Evolutionary conservation across 1,140 invertebrate species (phyloP).

Genomic region (Atta colombica): DNA sequence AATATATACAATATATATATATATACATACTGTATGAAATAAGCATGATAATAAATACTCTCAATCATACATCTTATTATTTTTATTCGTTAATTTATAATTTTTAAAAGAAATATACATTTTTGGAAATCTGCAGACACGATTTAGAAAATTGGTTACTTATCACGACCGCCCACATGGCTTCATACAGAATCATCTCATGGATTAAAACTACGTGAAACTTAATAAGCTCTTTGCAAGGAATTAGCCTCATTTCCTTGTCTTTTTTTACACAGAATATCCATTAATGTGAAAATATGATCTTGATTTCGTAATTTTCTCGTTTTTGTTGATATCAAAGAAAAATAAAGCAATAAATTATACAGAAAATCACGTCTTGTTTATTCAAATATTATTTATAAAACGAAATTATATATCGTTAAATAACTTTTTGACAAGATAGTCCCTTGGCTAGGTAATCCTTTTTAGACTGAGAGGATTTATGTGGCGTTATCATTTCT

Average conservation of each 20-base stretch:
- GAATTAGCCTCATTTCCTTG: background rate
- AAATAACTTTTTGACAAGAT: constrained; percentile 14
- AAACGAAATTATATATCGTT: background rate
- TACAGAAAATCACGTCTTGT: background rate
- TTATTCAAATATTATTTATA: constrained; percentile 37
- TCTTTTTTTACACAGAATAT: background rate
- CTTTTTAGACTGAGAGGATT: background rate
- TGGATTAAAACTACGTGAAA: constrained; percentile 38
- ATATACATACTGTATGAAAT: no score
- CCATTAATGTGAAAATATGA: constrained; percentile 21
- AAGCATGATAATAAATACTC: no score
- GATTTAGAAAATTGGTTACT: no score
- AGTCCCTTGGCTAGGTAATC: constrained; percentile 17
- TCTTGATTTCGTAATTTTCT: constrained; percentile 12
- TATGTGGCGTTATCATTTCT: constrained; percentile 34
- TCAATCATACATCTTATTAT: no score
- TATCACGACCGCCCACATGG: background rate
- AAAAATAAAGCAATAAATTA: background rate
- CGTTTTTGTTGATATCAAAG: background rate
- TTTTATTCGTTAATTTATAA: no score
- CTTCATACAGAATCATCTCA: constrained; percentile 8
- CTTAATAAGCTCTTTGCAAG: constrained; percentile 30
- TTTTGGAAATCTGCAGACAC: no score
- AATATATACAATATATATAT: no score
- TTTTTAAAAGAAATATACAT: no score